These are phyloP conservation scores for Drosophila robusta DNA, from an alignment of 2,888 invertebrate genomes.

Conservation along the genomic window DNA sequence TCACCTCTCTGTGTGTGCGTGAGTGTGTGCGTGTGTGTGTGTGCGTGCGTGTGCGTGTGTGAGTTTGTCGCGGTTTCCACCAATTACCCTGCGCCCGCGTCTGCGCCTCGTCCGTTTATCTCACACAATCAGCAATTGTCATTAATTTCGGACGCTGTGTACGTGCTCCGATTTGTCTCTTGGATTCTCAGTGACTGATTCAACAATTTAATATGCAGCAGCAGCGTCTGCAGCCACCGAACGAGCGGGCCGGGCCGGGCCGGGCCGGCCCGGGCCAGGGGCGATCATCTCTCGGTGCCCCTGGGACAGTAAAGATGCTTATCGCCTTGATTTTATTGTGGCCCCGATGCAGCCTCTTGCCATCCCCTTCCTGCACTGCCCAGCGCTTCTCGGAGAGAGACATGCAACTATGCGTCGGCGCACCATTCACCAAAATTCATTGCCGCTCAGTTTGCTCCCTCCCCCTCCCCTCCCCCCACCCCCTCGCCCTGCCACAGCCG, in stretches of 20 bases:
- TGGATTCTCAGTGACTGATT: constrained; percentile 61
- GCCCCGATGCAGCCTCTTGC: constrained; percentile 54
- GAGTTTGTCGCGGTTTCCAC: constrained; percentile 63
- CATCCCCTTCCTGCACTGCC: constrained; percentile 9
- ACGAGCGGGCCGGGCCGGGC: not conserved
- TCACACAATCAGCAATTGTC: constrained; percentile 81
- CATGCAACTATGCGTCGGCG: constrained; percentile 65
- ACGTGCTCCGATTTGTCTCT: constrained; percentile 82
- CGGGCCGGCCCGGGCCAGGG: constrained; percentile 7
- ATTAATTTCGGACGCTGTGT: constrained; percentile 81
- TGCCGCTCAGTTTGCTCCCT: constrained; percentile 16
- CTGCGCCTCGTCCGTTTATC: constrained; percentile 55
- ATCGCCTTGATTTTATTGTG: constrained; percentile 72
- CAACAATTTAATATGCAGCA: constrained; percentile 84
- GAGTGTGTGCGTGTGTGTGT: not conserved
- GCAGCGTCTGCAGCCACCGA: constrained; percentile 39
- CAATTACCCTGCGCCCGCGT: constrained; percentile 55
- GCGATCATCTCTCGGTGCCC: constrained; percentile 58
- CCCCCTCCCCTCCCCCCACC: not conserved
- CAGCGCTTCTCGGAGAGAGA: constrained; percentile 31
- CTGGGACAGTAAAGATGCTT: constrained; percentile 67
- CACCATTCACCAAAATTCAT: constrained; percentile 58
- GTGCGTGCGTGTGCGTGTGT: constrained; percentile 11
- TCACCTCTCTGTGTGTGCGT: constrained; percentile 29
- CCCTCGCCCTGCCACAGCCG: no score